phyloP scores from a whole-genome alignment of 30 jellyfish, hydroid and myxozoan species.

The Cassiopea andromeda region DNA sequence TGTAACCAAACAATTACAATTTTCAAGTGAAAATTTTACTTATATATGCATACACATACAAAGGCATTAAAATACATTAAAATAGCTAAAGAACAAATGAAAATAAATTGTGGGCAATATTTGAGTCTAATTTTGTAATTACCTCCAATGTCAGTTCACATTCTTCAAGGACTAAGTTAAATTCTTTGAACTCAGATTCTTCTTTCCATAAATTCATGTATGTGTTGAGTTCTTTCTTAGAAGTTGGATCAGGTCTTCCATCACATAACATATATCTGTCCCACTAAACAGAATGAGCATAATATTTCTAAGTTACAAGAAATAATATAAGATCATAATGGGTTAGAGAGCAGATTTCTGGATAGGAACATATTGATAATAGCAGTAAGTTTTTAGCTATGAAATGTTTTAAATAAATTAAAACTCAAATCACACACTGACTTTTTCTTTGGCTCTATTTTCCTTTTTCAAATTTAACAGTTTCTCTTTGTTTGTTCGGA shows the following conservation, averaged over 20 bases:
- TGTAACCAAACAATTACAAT: too few species aligned
- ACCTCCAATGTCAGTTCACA: conserved; percentile 91
- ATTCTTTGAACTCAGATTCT: conserved; percentile 45
- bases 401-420: too few species aligned
- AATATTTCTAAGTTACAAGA: background rate
- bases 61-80: too few species aligned
- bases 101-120: too few species aligned
- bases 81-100: too few species aligned
- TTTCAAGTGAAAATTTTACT: too few species aligned
- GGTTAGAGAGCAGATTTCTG: too few species aligned
- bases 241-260: conserved; percentile 93
- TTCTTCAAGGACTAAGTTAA: conserved; percentile 61
- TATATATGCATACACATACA: too few species aligned
- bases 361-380: too few species aligned
- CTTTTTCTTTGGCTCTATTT: conserved; percentile 61
- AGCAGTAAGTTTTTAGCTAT: too few species aligned
- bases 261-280: conserved; percentile 90
- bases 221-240: conserved; percentile 82
- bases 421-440: background rate
- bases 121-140: background rate
- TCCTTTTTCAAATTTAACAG: conserved; percentile 28
- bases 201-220: conserved; percentile 81
- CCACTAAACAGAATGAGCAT: conserved; percentile 68
- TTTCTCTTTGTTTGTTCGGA: conserved; percentile 60
- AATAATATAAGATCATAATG: too few species aligned